Conservation (phyloP, 2,797 vertebrate species). For the Protonibea diacanthus region DNA sequence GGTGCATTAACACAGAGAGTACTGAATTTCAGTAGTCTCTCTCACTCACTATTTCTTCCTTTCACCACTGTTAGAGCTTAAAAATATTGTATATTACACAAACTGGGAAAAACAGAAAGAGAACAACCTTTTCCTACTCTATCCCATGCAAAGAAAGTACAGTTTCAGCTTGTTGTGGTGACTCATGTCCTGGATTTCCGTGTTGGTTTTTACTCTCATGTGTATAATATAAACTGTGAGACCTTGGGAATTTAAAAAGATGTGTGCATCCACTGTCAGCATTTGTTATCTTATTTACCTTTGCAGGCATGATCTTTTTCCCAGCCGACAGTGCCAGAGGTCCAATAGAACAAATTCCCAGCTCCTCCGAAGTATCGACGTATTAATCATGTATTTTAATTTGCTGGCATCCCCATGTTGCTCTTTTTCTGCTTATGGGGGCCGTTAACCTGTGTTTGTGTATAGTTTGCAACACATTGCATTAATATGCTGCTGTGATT, state of each 20-base stretch:
- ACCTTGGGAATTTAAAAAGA: constrained; percentile 50
- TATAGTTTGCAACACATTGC: constrained; percentile 58
- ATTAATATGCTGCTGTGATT: constrained; percentile 78
- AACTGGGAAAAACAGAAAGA: constrained; percentile 8
- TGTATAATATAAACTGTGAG: constrained; percentile 37
- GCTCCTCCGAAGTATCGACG: constrained; percentile 60
- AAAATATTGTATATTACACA: neutral
- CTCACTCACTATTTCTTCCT: neutral
- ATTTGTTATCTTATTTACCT: constrained; percentile 72
- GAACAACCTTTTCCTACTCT: neutral
- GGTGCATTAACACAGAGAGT: neutral
- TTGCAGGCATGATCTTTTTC: constrained; percentile 38
- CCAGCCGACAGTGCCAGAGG: constrained; percentile 53
- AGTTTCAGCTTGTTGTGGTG: constrained; percentile 15
- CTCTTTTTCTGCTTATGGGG: constrained; percentile 77
- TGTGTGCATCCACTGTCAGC: constrained; percentile 57
- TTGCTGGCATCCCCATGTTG: constrained; percentile 66
- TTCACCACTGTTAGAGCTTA: neutral
- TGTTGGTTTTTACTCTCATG: constrained; percentile 25
- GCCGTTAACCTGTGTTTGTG: constrained; percentile 77
- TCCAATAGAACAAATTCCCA: constrained; percentile 69
- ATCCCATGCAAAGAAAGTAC: neutral
- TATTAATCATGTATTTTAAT: constrained; percentile 82
- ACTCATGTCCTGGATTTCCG: constrained; percentile 22
- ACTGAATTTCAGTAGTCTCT: neutral